phyloP scores from a whole-genome alignment of 2,113 vertebrate species.

The Dasyurus viverrinus region DNA sequence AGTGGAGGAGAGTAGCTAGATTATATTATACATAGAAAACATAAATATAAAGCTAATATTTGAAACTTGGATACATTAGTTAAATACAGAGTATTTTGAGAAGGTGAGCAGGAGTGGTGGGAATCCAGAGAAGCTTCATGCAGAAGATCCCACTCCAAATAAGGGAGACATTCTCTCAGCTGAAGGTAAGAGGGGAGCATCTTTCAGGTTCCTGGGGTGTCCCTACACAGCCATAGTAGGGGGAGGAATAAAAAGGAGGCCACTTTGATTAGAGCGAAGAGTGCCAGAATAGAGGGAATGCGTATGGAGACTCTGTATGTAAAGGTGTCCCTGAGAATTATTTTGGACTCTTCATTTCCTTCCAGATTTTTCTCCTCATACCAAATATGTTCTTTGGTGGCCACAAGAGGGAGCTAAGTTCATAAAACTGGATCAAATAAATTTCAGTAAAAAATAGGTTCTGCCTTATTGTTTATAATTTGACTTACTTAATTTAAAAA shows the following conservation, averaged over 20 bases:
- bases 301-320: not conserved
- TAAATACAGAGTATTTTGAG: not conserved
- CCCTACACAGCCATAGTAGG: not conserved
- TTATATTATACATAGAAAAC: not conserved
- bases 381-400: slow-evolving; percentile 28
- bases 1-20: not conserved
- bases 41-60: not conserved
- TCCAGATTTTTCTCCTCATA: not conserved
- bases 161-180: not conserved
- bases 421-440: slow-evolving; percentile 30
- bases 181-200: not conserved
- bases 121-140: not conserved
- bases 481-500: not conserved
- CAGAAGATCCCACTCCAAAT: not conserved
- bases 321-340: not conserved
- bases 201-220: no score
- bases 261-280: no score
- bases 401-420: slow-evolving; percentile 84
- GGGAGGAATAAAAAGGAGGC: not conserved
- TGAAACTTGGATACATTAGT: not conserved
- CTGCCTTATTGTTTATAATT: not conserved
- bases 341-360: not conserved
- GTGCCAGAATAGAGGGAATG: not conserved
- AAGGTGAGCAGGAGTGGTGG: not conserved
- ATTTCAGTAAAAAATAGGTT: not conserved